Percentiles rank a stretch among this genome's conserved stretches.
These are phyloP conservation scores for Drosophila lacteicornis DNA, from an alignment of 1,140 invertebrate genomes.

Conservation along the genomic window DNA sequence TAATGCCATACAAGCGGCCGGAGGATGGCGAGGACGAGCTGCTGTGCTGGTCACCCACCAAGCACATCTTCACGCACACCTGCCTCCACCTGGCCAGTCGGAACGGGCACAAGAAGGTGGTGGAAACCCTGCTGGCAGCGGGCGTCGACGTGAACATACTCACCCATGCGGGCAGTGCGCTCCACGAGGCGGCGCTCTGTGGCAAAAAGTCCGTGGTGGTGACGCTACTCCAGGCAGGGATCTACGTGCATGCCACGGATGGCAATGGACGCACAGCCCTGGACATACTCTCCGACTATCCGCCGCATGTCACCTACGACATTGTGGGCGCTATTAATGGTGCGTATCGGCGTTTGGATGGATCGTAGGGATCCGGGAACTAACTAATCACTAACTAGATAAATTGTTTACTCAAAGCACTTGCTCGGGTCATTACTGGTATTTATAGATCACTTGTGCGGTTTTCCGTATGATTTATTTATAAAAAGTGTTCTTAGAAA, in stretches of 20 bases:
- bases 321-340: slow-evolving; percentile 94
- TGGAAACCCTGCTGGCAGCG: slow-evolving; percentile 92
- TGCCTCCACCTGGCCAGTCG: slow-evolving; percentile 97
- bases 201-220: slow-evolving; percentile 96
- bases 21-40: slow-evolving; percentile 33
- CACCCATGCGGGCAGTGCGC: slow-evolving; percentile 94
- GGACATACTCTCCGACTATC: slow-evolving; percentile 94
- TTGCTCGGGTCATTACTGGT: not conserved
- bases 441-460: not conserved
- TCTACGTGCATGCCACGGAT: slow-evolving; percentile 92
- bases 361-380: not conserved
- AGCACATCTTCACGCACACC: slow-evolving; percentile 90
- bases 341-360: slow-evolving; percentile 27
- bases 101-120: slow-evolving; percentile 94
- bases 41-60: slow-evolving; percentile 63
- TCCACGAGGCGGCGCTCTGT: slow-evolving; percentile 97
- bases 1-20: slow-evolving; percentile 87
- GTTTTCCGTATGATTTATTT: not conserved
- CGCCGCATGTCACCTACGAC: slow-evolving; percentile 93
- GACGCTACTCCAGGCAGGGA: slow-evolving; percentile 92
- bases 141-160: slow-evolving; percentile 96
- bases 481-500: not conserved
- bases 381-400: not conserved
- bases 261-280: slow-evolving; percentile 93
- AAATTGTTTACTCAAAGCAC: not conserved